Evolutionary conservation across 2,888 invertebrate genomes (phyloP), one percentile per base, ranked within the genome.

Genomic region (Dinocampus coccinellae): DNA sequence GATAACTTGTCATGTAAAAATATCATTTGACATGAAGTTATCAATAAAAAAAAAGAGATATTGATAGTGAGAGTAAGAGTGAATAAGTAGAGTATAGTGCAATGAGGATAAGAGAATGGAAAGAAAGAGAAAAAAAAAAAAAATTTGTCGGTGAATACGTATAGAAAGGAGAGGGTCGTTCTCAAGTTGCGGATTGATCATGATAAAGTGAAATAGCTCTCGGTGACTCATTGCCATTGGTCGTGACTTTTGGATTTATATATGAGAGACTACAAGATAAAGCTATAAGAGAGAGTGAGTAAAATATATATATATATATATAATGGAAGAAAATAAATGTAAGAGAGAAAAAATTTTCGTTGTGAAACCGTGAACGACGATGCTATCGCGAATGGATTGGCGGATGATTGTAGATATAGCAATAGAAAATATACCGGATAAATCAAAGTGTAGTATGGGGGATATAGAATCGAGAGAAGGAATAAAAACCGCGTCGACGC

Each of bases 201-300:
- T 76, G 75, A 76, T 76, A 74, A 74, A 76, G 76, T 74, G 73
- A 76, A 76, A 76, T 76, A 75, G 70, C 75, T 72, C 69, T 20
- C 71, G 47, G 74, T 76, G 76, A 75, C 71, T 76, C 76, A 76
- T 76, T 76, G 75, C 73, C 22, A 53, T 34, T 65, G 33, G 67
- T 20, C 47, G 57, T 26, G 33, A 34, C 33, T 55, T 66, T 68
- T 52, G 26, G 39, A 20, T 47, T 47, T 47, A 47, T 47, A 47
- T 47, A 47, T 4, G 47, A 47, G 42, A 47, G 47, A 47, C 47
- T 47, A 16, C 16, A n/a, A 16, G 47, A 47, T 47, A 47, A 47
- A 16, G 16, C 16, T 47, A 47, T 3, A 11, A 7, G 47, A 20
- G 16, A 47, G 9, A 47, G 47, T 16, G 47, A 47, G 47, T 3